Evolutionary conservation across 2,797 vertebrate genomes (phyloP).

Genomic region (Parambassis ranga): DNA sequence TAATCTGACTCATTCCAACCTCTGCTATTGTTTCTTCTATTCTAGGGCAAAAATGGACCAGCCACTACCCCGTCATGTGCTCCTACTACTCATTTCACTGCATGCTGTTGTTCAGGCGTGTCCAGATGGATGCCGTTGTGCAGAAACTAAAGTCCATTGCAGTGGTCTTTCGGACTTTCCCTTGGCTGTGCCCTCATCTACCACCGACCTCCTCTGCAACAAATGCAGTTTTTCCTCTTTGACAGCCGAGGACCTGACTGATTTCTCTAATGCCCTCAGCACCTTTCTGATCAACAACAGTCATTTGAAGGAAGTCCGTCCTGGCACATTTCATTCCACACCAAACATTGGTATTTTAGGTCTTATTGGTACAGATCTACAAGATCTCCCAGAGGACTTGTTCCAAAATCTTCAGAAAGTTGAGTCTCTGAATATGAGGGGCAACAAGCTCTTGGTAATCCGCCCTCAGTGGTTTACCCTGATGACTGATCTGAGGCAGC

Average conservation of each 20-base stretch:
- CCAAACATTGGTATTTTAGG: slow-evolving; percentile 75
- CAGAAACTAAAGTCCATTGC: slow-evolving; percentile 21
- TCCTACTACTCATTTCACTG: slow-evolving; percentile 63
- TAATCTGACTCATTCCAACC: neutral
- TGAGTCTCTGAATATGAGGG: slow-evolving; percentile 79
- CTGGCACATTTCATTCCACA: slow-evolving; percentile 81
- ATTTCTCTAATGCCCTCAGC: slow-evolving; percentile 49
- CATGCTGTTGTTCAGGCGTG: slow-evolving; percentile 55
- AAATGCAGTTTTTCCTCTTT: slow-evolving; percentile 61
- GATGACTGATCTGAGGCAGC: slow-evolving; percentile 28
- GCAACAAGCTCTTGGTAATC: slow-evolving; percentile 81
- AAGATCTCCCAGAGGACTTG: slow-evolving; percentile 82
- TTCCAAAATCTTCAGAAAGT: slow-evolving; percentile 84
- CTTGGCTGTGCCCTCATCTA: slow-evolving; percentile 44
- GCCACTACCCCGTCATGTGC: slow-evolving; percentile 19
- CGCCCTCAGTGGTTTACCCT: slow-evolving; percentile 66
- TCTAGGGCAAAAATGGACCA: slow-evolving; percentile 70
- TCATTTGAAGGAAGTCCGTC: slow-evolving; percentile 70
- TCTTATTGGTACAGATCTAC: slow-evolving; percentile 82
- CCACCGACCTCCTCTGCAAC: neutral
- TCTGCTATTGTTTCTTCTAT: slow-evolving; percentile 14
- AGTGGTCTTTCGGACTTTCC: slow-evolving; percentile 68
- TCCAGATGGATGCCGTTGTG: slow-evolving; percentile 69
- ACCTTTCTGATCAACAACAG: slow-evolving; percentile 47
- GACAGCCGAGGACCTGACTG: slow-evolving; percentile 63